Evolutionary conservation across 2,113 vertebrate species (phyloP), one percentile per base, ranked within the genome.

Genomic region (Chitala chitala): DNA sequence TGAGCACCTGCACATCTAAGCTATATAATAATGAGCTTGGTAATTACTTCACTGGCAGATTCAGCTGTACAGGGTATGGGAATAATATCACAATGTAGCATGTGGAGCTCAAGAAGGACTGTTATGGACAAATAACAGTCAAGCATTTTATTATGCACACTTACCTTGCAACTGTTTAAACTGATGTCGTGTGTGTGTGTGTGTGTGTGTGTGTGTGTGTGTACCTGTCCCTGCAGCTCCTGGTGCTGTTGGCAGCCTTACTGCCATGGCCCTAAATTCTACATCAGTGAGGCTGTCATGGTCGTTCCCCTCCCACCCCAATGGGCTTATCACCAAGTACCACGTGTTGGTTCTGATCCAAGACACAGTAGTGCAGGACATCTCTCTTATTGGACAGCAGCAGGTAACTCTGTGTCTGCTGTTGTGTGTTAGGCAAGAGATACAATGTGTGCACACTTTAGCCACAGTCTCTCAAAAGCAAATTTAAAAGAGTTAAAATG

Each of bases 281-380:
- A 92, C 92, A 42, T 92, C 89, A 6, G 82, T 96, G 80, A 90
- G 77, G 82, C 91, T 98, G 79, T 88, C 85, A 61, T 99, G 96
- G 96, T 92, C 78, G 80, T 92, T 84, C 36, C 96, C 96, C 40
- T 89, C 26, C 26, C 91, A 95, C 79, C 91, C 94, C 54, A 99
- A 98, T 61, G 96, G 96, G 78, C 86, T 91, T 31, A 94, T 98
- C 83, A 95, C 80, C 69, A 93, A 89, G 42, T 99, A 99, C 75
- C 89, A 90, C 77, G 84, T 99, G 44, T 90, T 86, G 80, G 94
- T 95, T 31, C 74, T 89, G 10, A 64, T 77, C 53, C 81, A 79
- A 1, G 80, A 86, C 0, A 10, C 72, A 1, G 79, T 87, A 71
- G 84, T 97, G 72, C 94, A 96, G 87, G 90, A 97, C 76, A 93